A percentile compares a stretch with the other conserved stretches of the same genome.
phyloP scores from a whole-genome alignment of 2,888 invertebrate genomes.

The Eupithecia tripunctaria region DNA sequence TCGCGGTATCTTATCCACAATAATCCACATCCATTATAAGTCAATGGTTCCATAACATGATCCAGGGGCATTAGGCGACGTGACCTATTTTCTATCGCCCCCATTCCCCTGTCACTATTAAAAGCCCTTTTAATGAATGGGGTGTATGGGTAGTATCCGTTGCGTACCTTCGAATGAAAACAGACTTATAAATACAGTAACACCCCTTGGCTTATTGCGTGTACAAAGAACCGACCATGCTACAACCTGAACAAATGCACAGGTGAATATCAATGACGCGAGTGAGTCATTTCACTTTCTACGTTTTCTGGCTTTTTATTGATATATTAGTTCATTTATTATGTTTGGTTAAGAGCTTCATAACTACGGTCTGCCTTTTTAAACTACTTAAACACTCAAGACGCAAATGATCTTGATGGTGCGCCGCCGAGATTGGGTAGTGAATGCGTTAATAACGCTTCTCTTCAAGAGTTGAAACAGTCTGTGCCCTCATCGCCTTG shows the following conservation, averaged over 20 bases:
- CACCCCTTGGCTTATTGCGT: conserved; percentile 2
- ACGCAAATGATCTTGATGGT: no score
- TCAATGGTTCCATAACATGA: conserved; percentile 42
- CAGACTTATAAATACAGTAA: not conserved
- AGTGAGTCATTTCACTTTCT: conserved; percentile 2
- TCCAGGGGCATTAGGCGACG: conserved; percentile 45
- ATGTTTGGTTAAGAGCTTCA: not conserved
- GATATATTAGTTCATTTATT: not conserved
- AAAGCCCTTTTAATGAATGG: conserved; percentile 36
- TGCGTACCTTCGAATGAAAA: not conserved
- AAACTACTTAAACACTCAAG: no score
- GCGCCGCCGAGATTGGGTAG: no score
- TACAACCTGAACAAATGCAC: not conserved
- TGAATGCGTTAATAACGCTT: no score
- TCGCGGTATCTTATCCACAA: conserved; percentile 39
- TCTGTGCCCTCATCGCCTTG: not conserved
- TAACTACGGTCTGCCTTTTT: not conserved
- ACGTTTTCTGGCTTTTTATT: not conserved
- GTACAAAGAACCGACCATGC: not conserved
- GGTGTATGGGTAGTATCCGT: conserved; percentile 1
- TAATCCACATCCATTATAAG: conserved; percentile 23
- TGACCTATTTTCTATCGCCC: conserved; percentile 53
- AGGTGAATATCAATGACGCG: not conserved
- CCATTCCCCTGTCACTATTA: conserved; percentile 38
- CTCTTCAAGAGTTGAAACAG: not conserved